Evolutionary conservation across 1,140 invertebrate species (phyloP).

Genomic region (Tetramorium simillimum): DNA sequence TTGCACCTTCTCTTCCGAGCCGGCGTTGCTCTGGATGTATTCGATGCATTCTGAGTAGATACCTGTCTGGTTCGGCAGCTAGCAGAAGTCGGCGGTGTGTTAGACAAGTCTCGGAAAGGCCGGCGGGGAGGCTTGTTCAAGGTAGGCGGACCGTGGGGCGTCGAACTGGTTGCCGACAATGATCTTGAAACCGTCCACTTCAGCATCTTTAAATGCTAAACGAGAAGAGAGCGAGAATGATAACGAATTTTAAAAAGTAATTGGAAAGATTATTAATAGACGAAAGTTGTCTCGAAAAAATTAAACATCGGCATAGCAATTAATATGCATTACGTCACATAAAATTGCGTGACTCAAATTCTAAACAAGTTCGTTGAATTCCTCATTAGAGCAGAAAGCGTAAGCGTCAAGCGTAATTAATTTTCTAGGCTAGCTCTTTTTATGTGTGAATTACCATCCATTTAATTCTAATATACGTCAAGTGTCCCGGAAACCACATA

Average conservation of each 20-base stretch:
- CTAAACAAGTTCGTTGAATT: neutral
- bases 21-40: slow-evolving; percentile 71
- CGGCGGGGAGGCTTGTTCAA: slow-evolving; percentile 76
- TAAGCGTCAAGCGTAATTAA: neutral
- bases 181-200: slow-evolving; percentile 85
- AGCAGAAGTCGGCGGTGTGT: slow-evolving; percentile 80
- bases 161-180: slow-evolving; percentile 82
- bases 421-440: neutral
- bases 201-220: slow-evolving; percentile 78
- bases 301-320: neutral
- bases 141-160: slow-evolving; percentile 79
- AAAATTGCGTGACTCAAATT: neutral
- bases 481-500: slow-evolving; percentile 13
- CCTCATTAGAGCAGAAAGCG: neutral
- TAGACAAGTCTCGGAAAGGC: slow-evolving; percentile 83
- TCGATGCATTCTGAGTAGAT: slow-evolving; percentile 58
- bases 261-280: neutral
- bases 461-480: neutral
- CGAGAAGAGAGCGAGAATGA: neutral
- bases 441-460: neutral
- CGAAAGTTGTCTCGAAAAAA: neutral
- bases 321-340: neutral
- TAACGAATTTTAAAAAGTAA: neutral
- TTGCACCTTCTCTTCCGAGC: slow-evolving; percentile 80
- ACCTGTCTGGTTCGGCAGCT: slow-evolving; percentile 65